Evolutionary conservation across 2,113 vertebrate genomes (phyloP).

Genomic region (Zapus hudsonius): DNA sequence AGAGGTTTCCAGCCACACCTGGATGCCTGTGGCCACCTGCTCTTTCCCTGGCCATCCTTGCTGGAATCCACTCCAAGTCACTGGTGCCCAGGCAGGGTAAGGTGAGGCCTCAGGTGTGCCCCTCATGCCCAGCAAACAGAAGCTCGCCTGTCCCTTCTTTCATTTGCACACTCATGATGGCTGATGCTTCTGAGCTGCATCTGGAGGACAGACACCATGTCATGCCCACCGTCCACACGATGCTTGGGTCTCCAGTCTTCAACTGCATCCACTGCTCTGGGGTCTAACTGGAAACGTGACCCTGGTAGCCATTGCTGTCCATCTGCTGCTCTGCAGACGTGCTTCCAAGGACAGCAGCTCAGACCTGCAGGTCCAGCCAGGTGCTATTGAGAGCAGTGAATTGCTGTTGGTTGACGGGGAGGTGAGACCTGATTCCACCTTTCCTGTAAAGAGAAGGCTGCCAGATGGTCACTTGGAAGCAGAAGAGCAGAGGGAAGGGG

Average conservation of each 20-base stretch:
- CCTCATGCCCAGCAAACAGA: conserved; percentile 70
- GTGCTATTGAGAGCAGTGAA: conserved; percentile 75
- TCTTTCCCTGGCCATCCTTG: conserved; percentile 93
- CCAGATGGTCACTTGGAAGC: conserved; percentile 65
- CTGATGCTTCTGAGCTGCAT: conserved; percentile 90
- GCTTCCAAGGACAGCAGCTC: conserved; percentile 91
- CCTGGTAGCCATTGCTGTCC: conserved; percentile 93
- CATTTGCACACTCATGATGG: conserved; percentile 87
- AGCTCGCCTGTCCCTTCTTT: conserved; percentile 93
- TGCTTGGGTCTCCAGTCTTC: conserved; percentile 94
- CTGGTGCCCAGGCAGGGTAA: conserved; percentile 91
- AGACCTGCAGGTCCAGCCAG: conserved; percentile 74
- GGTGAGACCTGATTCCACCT: conserved; percentile 69
- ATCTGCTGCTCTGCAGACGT: conserved; percentile 93
- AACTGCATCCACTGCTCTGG: conserved; percentile 98
- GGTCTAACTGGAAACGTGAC: conserved; percentile 97
- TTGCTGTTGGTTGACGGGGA: conserved; percentile 79
- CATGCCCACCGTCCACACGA: conserved; percentile 94
- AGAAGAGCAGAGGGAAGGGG: conserved; percentile 79
- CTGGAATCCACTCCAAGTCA: conserved; percentile 85
- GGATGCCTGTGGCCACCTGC: conserved; percentile 88
- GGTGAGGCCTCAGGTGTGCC: conserved; percentile 87
- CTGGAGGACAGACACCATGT: conserved; percentile 95
- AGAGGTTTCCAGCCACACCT: conserved; percentile 91
- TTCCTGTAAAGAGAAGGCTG: conserved; percentile 82